phyloP scores from a whole-genome alignment of 2,888 invertebrate species.

The Ashinkailepas kermadecensis region DNA sequence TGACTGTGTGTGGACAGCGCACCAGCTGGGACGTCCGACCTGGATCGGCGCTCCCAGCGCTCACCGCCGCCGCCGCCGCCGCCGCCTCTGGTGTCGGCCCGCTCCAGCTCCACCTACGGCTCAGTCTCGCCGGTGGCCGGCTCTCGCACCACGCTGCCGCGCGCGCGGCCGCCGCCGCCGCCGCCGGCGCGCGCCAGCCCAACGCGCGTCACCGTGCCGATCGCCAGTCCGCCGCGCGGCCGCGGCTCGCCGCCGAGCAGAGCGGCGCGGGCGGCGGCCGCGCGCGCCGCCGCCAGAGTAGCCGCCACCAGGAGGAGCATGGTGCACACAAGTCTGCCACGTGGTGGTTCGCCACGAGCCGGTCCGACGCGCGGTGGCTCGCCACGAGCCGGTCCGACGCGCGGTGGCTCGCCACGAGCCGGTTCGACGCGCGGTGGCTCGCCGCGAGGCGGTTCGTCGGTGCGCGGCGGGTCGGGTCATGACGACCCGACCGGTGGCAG shows the following conservation, averaged over 20 bases:
- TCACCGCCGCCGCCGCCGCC: neutral
- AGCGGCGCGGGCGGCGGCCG: neutral
- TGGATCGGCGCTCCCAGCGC: neutral
- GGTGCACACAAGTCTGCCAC: neutral
- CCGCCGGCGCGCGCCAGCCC: neutral
- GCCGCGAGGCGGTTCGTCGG: neutral
- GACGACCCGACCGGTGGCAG: neutral
- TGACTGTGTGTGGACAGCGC: no score
- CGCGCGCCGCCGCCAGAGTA: conserved; percentile 4
- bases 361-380: neutral
- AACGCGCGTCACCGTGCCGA: neutral
- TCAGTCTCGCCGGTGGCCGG: neutral
- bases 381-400: neutral
- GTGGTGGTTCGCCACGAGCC: neutral
- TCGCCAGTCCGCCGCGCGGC: neutral
- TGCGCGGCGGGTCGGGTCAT: no score
- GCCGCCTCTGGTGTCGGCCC: neutral
- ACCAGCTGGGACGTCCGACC: no score
- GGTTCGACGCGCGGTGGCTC: neutral
- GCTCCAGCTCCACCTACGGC: conserved; percentile 5
- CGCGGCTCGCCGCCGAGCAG: neutral
- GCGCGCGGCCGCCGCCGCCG: neutral
- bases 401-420: neutral
- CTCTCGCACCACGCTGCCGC: neutral
- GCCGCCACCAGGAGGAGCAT: neutral